A percentile compares a stretch with the other conserved stretches of the same genome.
phyloP scores from a whole-genome alignment of 2,797 vertebrate genomes.

The Rhabdomys pumilio region DNA sequence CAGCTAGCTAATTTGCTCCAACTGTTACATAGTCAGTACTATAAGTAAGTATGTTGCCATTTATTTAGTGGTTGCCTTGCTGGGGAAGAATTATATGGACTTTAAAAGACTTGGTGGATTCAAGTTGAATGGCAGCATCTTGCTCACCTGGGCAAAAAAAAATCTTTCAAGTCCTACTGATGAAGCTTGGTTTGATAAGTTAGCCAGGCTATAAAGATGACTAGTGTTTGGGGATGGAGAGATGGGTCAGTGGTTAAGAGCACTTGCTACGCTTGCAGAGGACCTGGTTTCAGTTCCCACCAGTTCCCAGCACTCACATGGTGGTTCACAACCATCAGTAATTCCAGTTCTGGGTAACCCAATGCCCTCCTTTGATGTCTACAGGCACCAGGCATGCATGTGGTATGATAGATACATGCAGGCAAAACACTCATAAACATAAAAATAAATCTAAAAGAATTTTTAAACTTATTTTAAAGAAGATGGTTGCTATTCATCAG shows the following conservation, averaged over 20 bases:
- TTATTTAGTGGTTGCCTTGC: constrained; percentile 43
- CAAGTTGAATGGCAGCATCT: background rate
- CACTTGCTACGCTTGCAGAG: background rate
- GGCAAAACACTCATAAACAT: background rate
- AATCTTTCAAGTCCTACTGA: background rate
- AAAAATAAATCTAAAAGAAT: background rate
- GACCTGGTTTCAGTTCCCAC: background rate
- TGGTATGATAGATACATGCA: background rate
- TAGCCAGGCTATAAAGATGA: background rate
- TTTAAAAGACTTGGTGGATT: constrained; percentile 24
- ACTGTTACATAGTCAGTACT: background rate
- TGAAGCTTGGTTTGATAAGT: constrained; percentile 25
- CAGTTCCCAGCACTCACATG: background rate
- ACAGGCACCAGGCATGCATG: background rate
- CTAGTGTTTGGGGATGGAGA: background rate
- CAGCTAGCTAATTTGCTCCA: constrained; percentile 16
- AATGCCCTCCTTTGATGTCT: background rate
- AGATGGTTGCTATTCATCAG: background rate
- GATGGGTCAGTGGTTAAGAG: background rate
- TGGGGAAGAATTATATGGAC: constrained; percentile 11
- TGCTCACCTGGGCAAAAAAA: background rate
- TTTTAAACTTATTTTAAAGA: background rate
- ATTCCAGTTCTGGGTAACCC: background rate
- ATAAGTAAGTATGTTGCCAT: background rate
- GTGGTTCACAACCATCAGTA: background rate